A percentile compares a stretch with the other conserved stretches of the same genome.
Conservation (phyloP, 2,797 vertebrate species). For the Sylvia borin region DNA sequence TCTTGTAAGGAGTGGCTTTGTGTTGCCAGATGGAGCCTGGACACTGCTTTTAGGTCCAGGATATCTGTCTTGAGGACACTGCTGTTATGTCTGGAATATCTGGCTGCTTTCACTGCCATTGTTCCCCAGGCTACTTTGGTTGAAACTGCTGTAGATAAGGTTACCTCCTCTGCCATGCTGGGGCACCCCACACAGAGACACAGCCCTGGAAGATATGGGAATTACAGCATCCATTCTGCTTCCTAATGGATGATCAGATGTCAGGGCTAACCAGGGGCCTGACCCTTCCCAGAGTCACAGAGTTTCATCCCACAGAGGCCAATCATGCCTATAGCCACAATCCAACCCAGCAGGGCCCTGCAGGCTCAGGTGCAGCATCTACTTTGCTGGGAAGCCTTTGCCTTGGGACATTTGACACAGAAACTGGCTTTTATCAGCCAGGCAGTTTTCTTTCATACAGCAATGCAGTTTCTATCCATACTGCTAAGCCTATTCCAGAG, state of each 20-base stretch:
- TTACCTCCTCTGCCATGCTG: background rate
- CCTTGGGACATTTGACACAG: background rate
- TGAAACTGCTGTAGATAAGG: conserved; percentile 57
- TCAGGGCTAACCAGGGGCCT: background rate
- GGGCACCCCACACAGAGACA: background rate
- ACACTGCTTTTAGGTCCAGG: background rate
- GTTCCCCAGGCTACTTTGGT: background rate
- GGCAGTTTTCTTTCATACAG: background rate
- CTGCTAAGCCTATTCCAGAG: background rate
- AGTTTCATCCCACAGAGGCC: background rate
- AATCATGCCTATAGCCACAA: background rate
- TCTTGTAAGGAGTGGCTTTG: background rate
- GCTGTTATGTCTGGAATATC: background rate
- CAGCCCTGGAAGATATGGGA: background rate
- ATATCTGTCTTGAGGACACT: background rate
- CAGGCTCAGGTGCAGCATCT: background rate
- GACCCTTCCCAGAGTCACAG: background rate
- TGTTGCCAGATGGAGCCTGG: background rate
- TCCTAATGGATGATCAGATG: background rate
- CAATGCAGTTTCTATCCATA: background rate
- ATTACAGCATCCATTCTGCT: background rate
- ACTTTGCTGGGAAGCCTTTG: background rate
- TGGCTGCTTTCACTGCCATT: background rate
- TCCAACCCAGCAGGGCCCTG: background rate
- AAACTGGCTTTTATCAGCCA: background rate